phyloP scores from a whole-genome alignment of 2,113 vertebrate species.

The Chamaetylas fuelleborni region DNA sequence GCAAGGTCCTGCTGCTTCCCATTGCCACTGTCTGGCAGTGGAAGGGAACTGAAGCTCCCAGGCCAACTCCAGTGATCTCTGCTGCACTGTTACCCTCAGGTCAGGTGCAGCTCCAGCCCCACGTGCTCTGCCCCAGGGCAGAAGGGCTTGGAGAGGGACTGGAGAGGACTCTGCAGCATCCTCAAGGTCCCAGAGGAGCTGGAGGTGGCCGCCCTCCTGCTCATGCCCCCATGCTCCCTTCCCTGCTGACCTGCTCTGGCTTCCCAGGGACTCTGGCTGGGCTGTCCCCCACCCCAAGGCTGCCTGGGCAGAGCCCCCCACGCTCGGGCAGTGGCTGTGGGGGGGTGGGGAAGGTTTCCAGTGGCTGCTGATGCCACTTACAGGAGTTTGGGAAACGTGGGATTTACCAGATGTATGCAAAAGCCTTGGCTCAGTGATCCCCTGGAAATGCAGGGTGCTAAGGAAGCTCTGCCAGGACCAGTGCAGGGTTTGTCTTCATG shows the following conservation, averaged over 20 bases:
- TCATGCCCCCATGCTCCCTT: background rate
- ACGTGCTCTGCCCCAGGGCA: background rate
- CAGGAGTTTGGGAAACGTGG: fast-evolving
- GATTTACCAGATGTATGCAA: background rate
- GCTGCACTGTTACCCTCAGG: fast-evolving
- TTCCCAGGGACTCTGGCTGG: background rate
- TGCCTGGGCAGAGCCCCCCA: background rate
- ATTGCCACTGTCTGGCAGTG: background rate
- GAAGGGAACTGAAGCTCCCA: background rate
- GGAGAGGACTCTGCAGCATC: background rate
- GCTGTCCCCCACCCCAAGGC: background rate
- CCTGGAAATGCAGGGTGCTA: background rate
- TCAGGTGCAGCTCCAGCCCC: background rate
- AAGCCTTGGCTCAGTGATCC: background rate
- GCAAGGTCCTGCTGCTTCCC: background rate
- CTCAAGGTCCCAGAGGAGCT: background rate
- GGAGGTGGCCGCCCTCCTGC: background rate
- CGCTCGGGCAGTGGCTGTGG: fast-evolving
- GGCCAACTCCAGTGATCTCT: background rate
- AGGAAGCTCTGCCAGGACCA: background rate
- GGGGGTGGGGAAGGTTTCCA: background rate
- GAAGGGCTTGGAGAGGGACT: background rate
- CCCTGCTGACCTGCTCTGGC: background rate
- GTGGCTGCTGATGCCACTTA: fast-evolving
- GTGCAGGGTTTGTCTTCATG: background rate